phyloP scores from a whole-genome alignment of 2,888 invertebrate species.

The Cheiracanthium punctorium region DNA sequence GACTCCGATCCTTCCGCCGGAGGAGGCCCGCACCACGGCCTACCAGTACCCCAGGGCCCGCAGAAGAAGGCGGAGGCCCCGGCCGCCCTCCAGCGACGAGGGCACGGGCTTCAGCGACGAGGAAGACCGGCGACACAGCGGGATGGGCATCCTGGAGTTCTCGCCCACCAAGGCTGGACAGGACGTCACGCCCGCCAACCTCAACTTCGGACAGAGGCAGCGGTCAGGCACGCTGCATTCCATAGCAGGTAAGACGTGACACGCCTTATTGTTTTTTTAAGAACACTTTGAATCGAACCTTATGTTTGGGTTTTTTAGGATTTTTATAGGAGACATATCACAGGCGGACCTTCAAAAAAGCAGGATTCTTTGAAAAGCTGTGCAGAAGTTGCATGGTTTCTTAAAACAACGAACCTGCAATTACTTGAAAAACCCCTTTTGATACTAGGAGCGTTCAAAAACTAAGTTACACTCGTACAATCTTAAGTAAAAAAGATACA shows the following conservation, averaged over 20 bases:
- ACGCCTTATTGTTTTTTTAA: no score
- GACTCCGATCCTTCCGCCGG: constrained; percentile 60
- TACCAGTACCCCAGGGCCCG: constrained; percentile 76
- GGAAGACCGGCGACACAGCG: constrained; percentile 74
- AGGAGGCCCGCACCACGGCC: constrained; percentile 74
- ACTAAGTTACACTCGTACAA: no score
- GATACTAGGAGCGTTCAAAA: no score
- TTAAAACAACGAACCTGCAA: no score
- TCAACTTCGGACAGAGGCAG: constrained; percentile 80
- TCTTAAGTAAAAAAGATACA: no score
- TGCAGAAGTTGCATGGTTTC: no score
- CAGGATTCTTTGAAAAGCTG: no score
- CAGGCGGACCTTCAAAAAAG: no score
- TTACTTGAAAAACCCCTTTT: no score
- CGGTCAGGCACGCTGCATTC: constrained; percentile 64
- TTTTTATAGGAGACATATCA: no score
- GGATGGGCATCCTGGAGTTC: constrained; percentile 82
- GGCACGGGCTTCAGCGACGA: constrained; percentile 73
- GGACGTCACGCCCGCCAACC: constrained; percentile 90
- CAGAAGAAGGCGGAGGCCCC: constrained; percentile 51
- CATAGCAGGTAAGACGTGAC: constrained; percentile 68
- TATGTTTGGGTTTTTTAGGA: no score
- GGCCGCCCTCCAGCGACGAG: constrained; percentile 58
- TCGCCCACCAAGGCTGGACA: constrained; percentile 90
- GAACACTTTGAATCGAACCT: no score